Base-by-base conservation (phyloP, 2,888 invertebrate species). In the Lepetodrilus schrolli region DNA sequence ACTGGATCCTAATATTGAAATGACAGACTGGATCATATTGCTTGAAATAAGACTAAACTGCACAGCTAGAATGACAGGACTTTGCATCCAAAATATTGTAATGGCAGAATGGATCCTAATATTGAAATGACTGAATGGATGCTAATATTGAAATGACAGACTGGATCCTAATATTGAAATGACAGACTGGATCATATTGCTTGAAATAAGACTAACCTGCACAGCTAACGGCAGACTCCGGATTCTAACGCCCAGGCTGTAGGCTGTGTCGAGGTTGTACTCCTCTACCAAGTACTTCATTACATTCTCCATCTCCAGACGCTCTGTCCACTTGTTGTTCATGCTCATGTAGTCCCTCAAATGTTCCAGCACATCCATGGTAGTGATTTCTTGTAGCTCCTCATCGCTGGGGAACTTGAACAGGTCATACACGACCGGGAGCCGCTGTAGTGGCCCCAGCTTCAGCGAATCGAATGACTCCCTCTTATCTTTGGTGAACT, bases 351-450 rank as follows among this genome's bases (percentile, higher is more conserved):
- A 88, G 48, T 84, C 81, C 4, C 82, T 73, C 26, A 86, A 76
- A 17, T 75, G 70, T 68, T 80, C 66, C 30, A 78, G 66, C 10
- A 90, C 75, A 72, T 88, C 87, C 21, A 83, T 75, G 4, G 87
- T 86, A 1, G 84, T 82, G n/a, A 90, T 85, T 37, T 86, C 81
- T 17, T 85, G 87, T 48, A 88, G 83, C 21, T 83, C 82, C 20
- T 82, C 84, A 69, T 87, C 85, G 34, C 80, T 78, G 4, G 88
- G 88, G 72, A 88, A 85, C 66, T 86, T 85, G 80, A 90, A 90
- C 77, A 82, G 76, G 34, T 86, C 80, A 65, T 80, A 87, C 10
- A 89, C 82, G 1, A 85, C 68, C 0, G 89, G 89, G 69, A 87
- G 82, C 30, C 85, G 78, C 48, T 85, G 84, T n/a, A 90, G 72